Conservation (phyloP, 2,113 vertebrate genomes). For the Podarcis muralis region DNA sequence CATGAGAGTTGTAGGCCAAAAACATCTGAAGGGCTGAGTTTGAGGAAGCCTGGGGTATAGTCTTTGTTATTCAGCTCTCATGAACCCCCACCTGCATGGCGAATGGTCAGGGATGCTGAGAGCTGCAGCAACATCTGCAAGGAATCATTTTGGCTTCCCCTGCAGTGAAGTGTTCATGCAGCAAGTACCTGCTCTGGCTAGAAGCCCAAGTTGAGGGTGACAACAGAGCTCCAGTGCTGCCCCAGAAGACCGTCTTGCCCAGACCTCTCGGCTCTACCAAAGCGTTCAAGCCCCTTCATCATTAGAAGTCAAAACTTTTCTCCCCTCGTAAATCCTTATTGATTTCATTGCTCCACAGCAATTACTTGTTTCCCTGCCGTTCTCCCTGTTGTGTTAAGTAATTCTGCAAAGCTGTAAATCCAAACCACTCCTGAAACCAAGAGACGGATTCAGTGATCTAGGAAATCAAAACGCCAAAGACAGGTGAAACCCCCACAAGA, state of each 20-base stretch:
- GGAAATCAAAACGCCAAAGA: constrained; percentile 60
- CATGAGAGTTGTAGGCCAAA: too few species aligned
- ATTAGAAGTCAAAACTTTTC: constrained; percentile 37
- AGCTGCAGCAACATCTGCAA: too few species aligned
- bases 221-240: background rate
- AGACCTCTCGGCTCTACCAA: constrained; percentile 12
- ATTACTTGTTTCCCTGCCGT: constrained; percentile 42
- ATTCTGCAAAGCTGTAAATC: constrained; percentile 56
- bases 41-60: too few species aligned
- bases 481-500: constrained; percentile 36
- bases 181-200: background rate
- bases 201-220: background rate
- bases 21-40: too few species aligned
- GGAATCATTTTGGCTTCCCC: too few species aligned
- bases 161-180: background rate
- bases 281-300: constrained; percentile 12
- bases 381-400: constrained; percentile 57
- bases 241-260: background rate
- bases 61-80: too few species aligned
- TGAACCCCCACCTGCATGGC: too few species aligned
- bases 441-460: constrained; percentile 47
- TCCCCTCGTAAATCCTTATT: constrained; percentile 39
- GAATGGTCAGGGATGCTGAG: too few species aligned
- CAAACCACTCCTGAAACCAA: constrained; percentile 50
- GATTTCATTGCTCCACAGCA: constrained; percentile 31